Evolutionary conservation across 1,140 invertebrate genomes (phyloP), one percentile per base, ranked within the genome.

Genomic region (Drosophila chauvacae): DNA sequence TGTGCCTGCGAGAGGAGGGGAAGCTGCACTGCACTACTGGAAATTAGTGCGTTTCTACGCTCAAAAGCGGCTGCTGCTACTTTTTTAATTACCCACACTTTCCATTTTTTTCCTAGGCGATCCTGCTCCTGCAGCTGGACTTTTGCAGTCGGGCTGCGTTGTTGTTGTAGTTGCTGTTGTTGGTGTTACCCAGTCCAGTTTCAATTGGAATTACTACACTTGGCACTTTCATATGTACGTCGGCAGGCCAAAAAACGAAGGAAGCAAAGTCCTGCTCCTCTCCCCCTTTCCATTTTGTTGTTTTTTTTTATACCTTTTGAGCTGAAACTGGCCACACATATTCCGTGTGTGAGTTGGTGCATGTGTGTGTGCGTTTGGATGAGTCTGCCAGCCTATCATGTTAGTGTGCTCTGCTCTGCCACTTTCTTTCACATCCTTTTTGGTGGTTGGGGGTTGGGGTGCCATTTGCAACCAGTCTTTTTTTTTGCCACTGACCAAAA

Each of bases 11-110:
- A 48, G 55, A 33, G 66, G 13, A 41, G 62, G 59, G 62, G 44
- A 33, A 33, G 70, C 45, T 77, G 85, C 77, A 90, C 77, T 90
- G 85, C 85, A 90, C 81, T 90, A 90, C 84, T 75, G 77, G 57
- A 88, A 87, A 87, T 87, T 87, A 87, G 84, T 87, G 84, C 84
- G 84, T 87, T 87, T 88, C 84, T 88, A 88, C 84, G 84, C 73
- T 90, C 85, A 88, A 87, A 87, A 87, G 80, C 72, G 69, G 79
- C 83, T 79, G 78, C 78, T 86, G 66, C 85, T 90, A 86, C 75
- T 84, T 86, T 90, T 90, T 90, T 90, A 90, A 90, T 90, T 90
- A 90, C 85, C 85, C 85, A 90, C 85, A 90, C 85, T 90, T 87
- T 68, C 66, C 42, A 65, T 85, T 86, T 84, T 76, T 51, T 63